Base-by-base conservation (phyloP, 2,113 vertebrate species). In the Capreolus pygargus region DNA sequence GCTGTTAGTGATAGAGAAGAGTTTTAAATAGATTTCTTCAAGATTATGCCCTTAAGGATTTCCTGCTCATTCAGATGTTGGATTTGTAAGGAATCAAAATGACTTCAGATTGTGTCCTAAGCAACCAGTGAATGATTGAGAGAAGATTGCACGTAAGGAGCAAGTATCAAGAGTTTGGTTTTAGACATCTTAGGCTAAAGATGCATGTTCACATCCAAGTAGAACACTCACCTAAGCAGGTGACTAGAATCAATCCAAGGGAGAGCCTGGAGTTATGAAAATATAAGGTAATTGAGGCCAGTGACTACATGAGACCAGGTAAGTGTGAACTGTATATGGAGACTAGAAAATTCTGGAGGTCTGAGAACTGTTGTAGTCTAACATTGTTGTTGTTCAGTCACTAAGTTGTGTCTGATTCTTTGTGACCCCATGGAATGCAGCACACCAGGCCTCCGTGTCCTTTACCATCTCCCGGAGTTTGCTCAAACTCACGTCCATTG, bases 51-150 rank as follows among this genome's bases (percentile, higher is more conserved):
- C 36, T 94, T 90, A 15, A 86, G n/a, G 36, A 89, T 64, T 89
- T 81, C 36, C 17, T 95, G 45, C 43, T 76, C 27, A 28, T 43
- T 74, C 78, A 47, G 23, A 70, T 84, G 36, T 8, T 27, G 9
- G 13, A 57, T 96, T 87, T 91, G 82, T 64, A 86, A 93, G 9
- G 10, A 94, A 93, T 55, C 52, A 79, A 36, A 88, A 92, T 93
- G 50, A 92, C 25, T 55, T 45, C 21, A 57, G 70, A 4, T 55
- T 67, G 17, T 84, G 2, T 87, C 27, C 13, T 78, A 55, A 86
- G 17, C n/a, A 86, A 54, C 25, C 2, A 3, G 33, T 30, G 27
- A 91, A 47, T 84, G 55, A 78, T 30, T 52, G 39, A 88, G 33
- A 61, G 3, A 90, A 67, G 55, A 16, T 43, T 74, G 8, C 5